Conservation (phyloP, 2,888 invertebrate genomes). For the Oxycera nigricornis region DNA sequence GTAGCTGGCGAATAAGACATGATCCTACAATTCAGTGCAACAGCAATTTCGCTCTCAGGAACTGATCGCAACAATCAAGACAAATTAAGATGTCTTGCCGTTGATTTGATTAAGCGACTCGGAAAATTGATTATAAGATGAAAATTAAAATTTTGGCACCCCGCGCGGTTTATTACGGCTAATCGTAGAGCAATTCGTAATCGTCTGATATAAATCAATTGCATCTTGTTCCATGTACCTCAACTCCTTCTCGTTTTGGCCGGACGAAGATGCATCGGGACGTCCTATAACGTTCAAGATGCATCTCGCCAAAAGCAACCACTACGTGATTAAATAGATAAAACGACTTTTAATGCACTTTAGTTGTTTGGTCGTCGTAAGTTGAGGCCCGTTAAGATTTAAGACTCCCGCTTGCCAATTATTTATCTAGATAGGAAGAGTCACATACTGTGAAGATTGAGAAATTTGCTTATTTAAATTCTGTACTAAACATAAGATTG, state of each 20-base stretch:
- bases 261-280: not conserved
- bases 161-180: conserved; percentile 34
- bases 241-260: not conserved
- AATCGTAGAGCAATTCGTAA: conserved; percentile 24
- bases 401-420: conserved; percentile 39
- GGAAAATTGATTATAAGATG: conserved; percentile 35
- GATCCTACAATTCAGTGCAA: no score
- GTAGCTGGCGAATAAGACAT: no score
- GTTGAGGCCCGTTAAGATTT: conserved; percentile 37
- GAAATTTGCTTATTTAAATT: conserved; percentile 34
- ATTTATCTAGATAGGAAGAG: conserved; percentile 36
- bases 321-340: conserved; percentile 36
- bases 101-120: conserved; percentile 16
- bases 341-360: conserved; percentile 40
- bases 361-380: conserved; percentile 38
- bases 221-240: conserved; percentile 3
- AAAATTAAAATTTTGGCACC: conserved; percentile 39
- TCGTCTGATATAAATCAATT: conserved; percentile 32
- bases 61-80: no score
- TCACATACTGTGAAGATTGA: conserved; percentile 34
- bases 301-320: not conserved
- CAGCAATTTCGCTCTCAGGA: no score
- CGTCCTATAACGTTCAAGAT: conserved; percentile 6
- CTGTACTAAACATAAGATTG: conserved; percentile 2
- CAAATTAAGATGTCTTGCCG: conserved; percentile 23